A percentile compares a stretch with the other conserved stretches of the same genome.
Conservation (phyloP, 2,888 invertebrate genomes). For the Parnassius mnemosyne region DNA sequence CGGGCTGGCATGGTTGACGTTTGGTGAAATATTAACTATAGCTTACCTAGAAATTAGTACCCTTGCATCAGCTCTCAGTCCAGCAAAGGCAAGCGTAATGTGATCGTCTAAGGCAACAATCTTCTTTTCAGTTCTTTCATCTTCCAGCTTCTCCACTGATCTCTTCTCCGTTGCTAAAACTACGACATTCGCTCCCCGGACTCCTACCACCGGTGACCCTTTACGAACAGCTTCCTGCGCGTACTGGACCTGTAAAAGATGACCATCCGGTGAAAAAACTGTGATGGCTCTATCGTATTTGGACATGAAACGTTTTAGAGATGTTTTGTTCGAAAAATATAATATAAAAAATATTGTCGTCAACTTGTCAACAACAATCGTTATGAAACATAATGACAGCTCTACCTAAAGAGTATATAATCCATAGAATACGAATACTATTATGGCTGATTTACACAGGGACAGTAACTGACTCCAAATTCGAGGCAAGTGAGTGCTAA, state of each 20-base stretch:
- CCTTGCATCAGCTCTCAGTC: slow-evolving; percentile 96
- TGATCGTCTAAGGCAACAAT: slow-evolving; percentile 97
- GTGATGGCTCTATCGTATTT: slow-evolving; percentile 98
- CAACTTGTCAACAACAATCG: neutral
- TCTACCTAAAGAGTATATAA: neutral
- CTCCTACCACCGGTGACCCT: slow-evolving; percentile 91
- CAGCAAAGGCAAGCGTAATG: slow-evolving; percentile 98
- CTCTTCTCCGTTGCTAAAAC: slow-evolving; percentile 98
- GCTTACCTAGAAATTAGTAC: slow-evolving; percentile 87
- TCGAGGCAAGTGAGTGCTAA: no score
- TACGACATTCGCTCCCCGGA: slow-evolving; percentile 93
- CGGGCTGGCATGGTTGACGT: no score
- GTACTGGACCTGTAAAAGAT: slow-evolving; percentile 95
- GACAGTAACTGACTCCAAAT: no score
- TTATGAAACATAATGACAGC: neutral
- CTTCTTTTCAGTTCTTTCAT: slow-evolving; percentile 96
- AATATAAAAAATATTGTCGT: neutral
- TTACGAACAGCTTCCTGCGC: slow-evolving; percentile 98
- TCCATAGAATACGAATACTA: neutral
- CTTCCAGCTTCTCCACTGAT: slow-evolving; percentile 96
- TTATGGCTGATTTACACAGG: no score
- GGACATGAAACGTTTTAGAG: slow-evolving; percentile 54
- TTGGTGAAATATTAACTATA: neutral
- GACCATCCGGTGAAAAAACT: slow-evolving; percentile 99
- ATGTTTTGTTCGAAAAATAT: neutral